Base-by-base conservation (phyloP, 2,797 vertebrate genomes). In the Macropodus opercularis region DNA sequence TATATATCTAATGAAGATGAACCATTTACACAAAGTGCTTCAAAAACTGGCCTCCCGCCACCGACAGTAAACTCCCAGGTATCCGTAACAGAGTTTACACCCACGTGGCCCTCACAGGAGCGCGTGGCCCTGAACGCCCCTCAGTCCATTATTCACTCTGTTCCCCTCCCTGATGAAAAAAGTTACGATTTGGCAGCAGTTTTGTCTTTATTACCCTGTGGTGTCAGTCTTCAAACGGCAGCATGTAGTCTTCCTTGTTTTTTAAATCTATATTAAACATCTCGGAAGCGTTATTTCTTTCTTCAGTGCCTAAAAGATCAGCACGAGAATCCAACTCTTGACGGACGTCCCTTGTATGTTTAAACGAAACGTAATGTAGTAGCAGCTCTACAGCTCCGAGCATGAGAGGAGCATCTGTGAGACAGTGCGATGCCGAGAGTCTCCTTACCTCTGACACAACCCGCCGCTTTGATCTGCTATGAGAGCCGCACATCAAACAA, bases 401-500 rank as follows among this genome's bases (percentile, higher is more conserved):
- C 59, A 48, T 36, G 59, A 63, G 49, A 21, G 53, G 8, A 64
- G 54, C 52, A 46, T 80, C 60, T 64, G 72, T 31, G 56, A 4
- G 35, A 63, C 63, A 58, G 29, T 32, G 6, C 3, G 36, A 49
- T 40, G 63, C 61, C 31, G 72, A 42, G 57, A 59, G 35, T 59
- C 67, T 66, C 63, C 24, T 31, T 60, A 61, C 78, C 69, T 69
- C 71, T 72, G 69, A 81, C 75, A 55, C 61, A 57, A n/a, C 73
- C 57, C 63, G 32, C 17, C 15, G 67, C 82, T 88, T 86, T 86
- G 81, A 84, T 86, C 66, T 60, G 63, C 63, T 18, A 0, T 21
- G 43, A 78, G 70, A 77, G 60, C 46, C 32, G 27, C 7, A 21
- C 77, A 81, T 87, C 77, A 83, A 60, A 86, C 83, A 83, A 82